Conservation (phyloP, 2,113 vertebrate genomes). For the Epinephelus moara region DNA sequence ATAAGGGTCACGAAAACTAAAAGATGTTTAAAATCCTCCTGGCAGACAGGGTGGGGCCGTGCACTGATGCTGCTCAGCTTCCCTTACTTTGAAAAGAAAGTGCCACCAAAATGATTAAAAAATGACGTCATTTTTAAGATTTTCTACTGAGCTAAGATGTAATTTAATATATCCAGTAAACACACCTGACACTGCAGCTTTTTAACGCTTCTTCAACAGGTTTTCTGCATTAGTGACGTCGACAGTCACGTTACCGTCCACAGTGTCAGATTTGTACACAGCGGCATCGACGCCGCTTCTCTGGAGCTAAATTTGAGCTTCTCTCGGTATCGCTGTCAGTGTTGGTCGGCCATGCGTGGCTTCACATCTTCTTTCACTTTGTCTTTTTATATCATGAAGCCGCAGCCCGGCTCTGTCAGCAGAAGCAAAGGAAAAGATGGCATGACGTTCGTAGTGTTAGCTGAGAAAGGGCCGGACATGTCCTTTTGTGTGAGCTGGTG, state of each 20-base stretch:
- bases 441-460: conserved; percentile 4
- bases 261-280: conserved; percentile 33
- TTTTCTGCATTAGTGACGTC: conserved; percentile 9
- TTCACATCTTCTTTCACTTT: conserved; percentile 61
- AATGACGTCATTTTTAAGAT: neutral
- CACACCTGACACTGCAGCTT: conserved; percentile 16
- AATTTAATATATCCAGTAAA: conserved; percentile 4
- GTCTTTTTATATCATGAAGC: conserved; percentile 36
- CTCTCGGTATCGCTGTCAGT: conserved; percentile 9
- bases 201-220: conserved; percentile 7
- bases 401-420: neutral
- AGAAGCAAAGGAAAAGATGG: neutral
- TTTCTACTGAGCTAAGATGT: neutral
- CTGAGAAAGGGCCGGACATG: conserved; percentile 24
- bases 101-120: neutral
- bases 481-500: conserved; percentile 19
- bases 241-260: neutral
- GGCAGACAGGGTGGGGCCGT: conserved; percentile 15
- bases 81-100: conserved; percentile 4
- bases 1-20: accelerated
- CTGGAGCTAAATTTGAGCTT: conserved; percentile 29
- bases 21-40: neutral
- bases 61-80: neutral
- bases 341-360: conserved; percentile 1
- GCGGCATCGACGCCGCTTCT: conserved; percentile 28